Evolutionary conservation across 2,888 invertebrate genomes (phyloP).

Genomic region (Anoncus sp.): DNA sequence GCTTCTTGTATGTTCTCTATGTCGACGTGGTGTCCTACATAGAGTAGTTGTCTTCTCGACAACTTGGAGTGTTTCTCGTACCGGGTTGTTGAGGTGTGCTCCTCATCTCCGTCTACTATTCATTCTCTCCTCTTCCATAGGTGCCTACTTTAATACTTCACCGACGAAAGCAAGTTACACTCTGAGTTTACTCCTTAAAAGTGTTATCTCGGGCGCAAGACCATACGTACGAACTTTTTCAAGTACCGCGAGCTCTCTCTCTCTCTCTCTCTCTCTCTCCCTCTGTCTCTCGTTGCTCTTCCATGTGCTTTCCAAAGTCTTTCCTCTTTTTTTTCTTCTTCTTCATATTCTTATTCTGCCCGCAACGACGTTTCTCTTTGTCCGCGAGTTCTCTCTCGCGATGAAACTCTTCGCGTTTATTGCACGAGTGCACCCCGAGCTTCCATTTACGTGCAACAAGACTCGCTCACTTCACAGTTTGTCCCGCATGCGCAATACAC

Average conservation of each 20-base stretch:
- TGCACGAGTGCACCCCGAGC: conserved; percentile 47
- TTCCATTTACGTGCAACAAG: conserved; percentile 45
- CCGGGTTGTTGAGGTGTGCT: too few relatives aligned
- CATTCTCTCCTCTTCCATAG: conserved; percentile 5
- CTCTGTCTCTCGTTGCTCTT: too few relatives aligned
- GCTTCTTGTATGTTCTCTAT: conserved; percentile 39
- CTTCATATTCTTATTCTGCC: neutral
- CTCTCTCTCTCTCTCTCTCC: too few relatives aligned
- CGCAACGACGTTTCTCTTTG: conserved; percentile 41
- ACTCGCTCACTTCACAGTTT: conserved; percentile 16
- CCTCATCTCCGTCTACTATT: conserved; percentile 34
- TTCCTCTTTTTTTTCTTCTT: conserved; percentile 23
- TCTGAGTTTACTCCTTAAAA: conserved; percentile 46
- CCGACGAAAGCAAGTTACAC: conserved; percentile 41
- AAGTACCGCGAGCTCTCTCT: too few relatives aligned
- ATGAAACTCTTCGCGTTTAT: conserved; percentile 47
- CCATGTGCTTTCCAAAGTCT: too few relatives aligned
- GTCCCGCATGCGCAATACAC: neutral
- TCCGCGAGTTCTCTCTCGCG: conserved; percentile 33
- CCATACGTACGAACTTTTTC: conserved; percentile 37
- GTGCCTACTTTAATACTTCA: conserved; percentile 42
- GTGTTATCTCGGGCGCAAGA: conserved; percentile 41
- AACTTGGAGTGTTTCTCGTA: conserved; percentile 43
- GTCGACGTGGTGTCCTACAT: conserved; percentile 14
- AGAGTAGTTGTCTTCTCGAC: conserved; percentile 46